Percentiles rank a stretch among this genome's conserved stretches.
Conservation (phyloP, 2,797 vertebrate species). For the Podarcis lilfordi region DNA sequence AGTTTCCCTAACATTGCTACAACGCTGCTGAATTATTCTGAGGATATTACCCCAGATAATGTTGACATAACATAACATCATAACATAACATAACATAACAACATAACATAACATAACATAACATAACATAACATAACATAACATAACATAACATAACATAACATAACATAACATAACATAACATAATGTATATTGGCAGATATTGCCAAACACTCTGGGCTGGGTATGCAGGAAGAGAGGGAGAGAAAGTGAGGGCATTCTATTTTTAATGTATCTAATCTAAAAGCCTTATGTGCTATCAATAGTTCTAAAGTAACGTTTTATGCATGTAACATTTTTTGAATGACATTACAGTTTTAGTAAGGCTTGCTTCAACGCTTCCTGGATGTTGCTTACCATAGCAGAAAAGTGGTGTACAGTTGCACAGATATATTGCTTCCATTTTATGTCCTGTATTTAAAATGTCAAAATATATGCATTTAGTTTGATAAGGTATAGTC, state of each 20-base stretch:
- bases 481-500: conserved; percentile 4
- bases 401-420: background rate
- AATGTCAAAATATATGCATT: conserved; percentile 12
- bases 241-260: background rate
- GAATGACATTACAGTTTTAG: conserved; percentile 16
- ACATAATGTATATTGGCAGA: background rate
- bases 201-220: background rate
- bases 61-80: background rate
- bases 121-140: no score
- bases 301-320: conserved; percentile 10
- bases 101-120: no score
- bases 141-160: no score
- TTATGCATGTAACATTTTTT: background rate
- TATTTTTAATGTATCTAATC: conserved; percentile 30
- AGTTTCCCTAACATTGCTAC: background rate
- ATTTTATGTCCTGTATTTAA: conserved; percentile 27
- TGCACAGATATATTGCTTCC: conserved; percentile 25
- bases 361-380: conserved; percentile 6
- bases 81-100: no score
- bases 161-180: no score
- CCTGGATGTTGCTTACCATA: conserved; percentile 17
- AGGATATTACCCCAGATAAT: background rate
- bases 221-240: background rate
- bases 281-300: background rate
- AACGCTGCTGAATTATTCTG: background rate